A percentile compares a stretch with the other conserved stretches of the same genome.
phyloP scores from a whole-genome alignment of 2,113 vertebrate genomes.

The Malurus alboscapulatus region DNA sequence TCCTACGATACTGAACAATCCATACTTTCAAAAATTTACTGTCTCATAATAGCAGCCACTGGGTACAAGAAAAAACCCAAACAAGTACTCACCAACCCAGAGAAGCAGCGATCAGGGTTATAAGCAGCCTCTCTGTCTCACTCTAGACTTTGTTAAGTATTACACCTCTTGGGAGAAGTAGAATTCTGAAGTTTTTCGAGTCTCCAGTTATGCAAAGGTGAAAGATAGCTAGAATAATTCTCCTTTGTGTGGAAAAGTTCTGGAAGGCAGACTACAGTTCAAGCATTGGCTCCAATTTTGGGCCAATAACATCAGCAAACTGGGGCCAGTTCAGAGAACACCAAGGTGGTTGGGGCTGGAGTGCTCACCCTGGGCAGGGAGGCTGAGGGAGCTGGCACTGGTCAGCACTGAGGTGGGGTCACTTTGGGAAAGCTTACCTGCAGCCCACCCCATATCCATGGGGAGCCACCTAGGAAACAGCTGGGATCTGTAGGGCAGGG shows the following conservation, averaged over 20 bases:
- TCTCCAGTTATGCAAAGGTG: background rate
- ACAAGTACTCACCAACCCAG: background rate
- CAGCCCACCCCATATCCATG: background rate
- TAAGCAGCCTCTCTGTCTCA: background rate
- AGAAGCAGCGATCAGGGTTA: background rate
- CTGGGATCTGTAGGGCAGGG: background rate
- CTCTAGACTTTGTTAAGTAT: background rate
- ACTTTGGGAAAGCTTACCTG: background rate
- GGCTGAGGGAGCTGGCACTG: background rate
- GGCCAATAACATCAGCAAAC: background rate
- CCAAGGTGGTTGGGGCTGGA: background rate
- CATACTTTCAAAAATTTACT: background rate
- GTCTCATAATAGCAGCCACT: background rate
- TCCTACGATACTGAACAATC: background rate
- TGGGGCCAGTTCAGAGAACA: background rate
- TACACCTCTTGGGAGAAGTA: background rate
- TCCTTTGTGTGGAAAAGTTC: background rate
- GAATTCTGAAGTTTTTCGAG: background rate
- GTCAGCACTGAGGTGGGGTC: background rate
- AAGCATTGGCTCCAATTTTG: background rate
- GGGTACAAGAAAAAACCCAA: background rate
- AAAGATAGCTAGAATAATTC: background rate
- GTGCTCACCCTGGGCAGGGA: fast-evolving
- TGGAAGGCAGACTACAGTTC: background rate
- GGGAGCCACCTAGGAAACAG: background rate